These are phyloP conservation scores for Sapajus apella DNA, from an alignment of 2,113 vertebrate species.

Conservation along the genomic window DNA sequence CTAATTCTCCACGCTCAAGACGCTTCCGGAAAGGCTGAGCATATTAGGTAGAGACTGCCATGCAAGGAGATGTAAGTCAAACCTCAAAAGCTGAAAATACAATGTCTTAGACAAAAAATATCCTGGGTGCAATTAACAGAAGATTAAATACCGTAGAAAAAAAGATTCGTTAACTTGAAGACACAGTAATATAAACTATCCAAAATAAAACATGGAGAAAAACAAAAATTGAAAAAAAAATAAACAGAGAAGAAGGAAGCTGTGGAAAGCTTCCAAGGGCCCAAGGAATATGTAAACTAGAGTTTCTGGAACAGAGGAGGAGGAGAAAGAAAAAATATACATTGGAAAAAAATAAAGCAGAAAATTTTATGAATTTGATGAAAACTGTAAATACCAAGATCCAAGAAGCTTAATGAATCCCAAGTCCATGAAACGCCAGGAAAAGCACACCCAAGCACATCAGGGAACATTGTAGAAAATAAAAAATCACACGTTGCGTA, in stretches of 20 bases:
- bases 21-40: neutral
- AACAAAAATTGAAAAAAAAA: too few relatives aligned
- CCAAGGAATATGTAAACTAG: neutral
- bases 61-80: neutral
- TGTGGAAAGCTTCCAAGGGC: neutral
- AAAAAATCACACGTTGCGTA: fast-evolving
- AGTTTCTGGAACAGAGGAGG: neutral
- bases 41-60: neutral
- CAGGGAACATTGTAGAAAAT: neutral
- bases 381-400: neutral
- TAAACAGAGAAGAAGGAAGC: neutral
- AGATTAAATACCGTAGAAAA: neutral
- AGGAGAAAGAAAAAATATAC: neutral
- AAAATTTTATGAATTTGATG: neutral
- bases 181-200: neutral
- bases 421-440: fast-evolving
- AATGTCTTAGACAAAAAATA: neutral
- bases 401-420: neutral
- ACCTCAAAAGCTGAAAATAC: neutral
- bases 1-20: neutral
- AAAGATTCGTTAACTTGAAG: neutral
- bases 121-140: neutral
- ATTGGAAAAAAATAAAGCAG: neutral
- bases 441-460: too few relatives aligned
- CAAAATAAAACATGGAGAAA: neutral